These are phyloP conservation scores for Rhadinocentrus ornatus DNA, from an alignment of 2,797 vertebrate genomes.

Conservation along the genomic window DNA sequence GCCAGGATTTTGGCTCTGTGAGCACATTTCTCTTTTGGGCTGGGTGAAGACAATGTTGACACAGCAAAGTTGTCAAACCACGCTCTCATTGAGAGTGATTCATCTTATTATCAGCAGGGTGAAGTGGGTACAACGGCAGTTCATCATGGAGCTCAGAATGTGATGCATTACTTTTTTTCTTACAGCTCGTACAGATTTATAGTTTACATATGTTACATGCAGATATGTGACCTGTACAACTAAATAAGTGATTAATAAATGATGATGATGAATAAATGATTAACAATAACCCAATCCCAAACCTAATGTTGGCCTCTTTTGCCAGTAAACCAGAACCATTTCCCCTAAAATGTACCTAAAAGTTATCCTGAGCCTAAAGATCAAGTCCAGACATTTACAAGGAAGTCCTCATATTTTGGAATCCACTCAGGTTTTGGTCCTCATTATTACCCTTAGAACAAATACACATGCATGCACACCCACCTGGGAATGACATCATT, in stretches of 20 bases:
- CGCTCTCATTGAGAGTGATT: conserved; percentile 25
- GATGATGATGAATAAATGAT: no score
- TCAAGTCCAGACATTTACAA: no score
- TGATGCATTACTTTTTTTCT: conserved; percentile 2
- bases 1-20: background rate
- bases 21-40: conserved; percentile 16
- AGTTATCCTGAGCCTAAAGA: no score
- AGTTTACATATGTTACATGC: background rate
- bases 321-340: no score
- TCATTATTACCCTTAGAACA: no score
- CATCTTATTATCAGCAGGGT: conserved; percentile 5
- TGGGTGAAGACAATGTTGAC: conserved; percentile 29
- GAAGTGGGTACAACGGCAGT: background rate
- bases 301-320: no score
- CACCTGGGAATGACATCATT: conserved; percentile 66
- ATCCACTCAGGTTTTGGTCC: no score
- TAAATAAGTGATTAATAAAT: no score
- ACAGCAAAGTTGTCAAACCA: conserved; percentile 23
- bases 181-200: background rate
- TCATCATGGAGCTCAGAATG: background rate
- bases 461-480: conserved; percentile 25
- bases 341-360: no score
- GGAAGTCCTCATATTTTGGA: no score
- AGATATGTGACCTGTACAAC: conserved; percentile 4
- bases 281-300: no score